Conservation (phyloP, 2,797 vertebrate genomes). For the Myotis planiceps region DNA sequence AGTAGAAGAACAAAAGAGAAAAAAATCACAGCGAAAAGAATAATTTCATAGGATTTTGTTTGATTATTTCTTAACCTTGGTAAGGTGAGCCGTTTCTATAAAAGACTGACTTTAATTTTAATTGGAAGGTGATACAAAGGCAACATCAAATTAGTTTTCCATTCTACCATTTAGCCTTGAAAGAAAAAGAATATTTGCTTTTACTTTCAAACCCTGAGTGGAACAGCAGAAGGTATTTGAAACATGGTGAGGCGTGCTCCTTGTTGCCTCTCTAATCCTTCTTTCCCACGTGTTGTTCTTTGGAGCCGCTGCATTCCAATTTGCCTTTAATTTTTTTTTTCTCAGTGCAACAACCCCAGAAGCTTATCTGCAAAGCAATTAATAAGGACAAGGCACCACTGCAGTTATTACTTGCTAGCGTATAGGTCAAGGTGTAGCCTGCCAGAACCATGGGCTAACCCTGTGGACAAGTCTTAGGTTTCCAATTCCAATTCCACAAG, state of each 20-base stretch:
- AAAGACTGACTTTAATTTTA: constrained; percentile 73
- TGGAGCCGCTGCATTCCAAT: not conserved
- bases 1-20: constrained; percentile 70
- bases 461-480: not conserved
- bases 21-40: constrained; percentile 60
- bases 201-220: constrained; percentile 30
- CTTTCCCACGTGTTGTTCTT: not conserved
- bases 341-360: not conserved
- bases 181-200: constrained; percentile 24
- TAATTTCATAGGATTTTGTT: constrained; percentile 70
- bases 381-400: not conserved
- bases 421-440: not conserved
- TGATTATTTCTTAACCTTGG: constrained; percentile 76
- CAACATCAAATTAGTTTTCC: constrained; percentile 67
- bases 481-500: not conserved
- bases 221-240: constrained; percentile 26
- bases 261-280: not conserved
- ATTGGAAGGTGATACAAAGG: constrained; percentile 67
- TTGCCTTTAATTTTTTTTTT: not conserved
- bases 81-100: constrained; percentile 63
- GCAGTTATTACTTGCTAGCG: not conserved
- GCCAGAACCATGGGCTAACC: no score
- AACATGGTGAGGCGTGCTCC: not conserved
- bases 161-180: constrained; percentile 67
- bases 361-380: not conserved